Percentiles rank a stretch among this genome's conserved stretches.
phyloP scores from a whole-genome alignment of 2,797 vertebrate genomes.

The Carduelis carduelis region DNA sequence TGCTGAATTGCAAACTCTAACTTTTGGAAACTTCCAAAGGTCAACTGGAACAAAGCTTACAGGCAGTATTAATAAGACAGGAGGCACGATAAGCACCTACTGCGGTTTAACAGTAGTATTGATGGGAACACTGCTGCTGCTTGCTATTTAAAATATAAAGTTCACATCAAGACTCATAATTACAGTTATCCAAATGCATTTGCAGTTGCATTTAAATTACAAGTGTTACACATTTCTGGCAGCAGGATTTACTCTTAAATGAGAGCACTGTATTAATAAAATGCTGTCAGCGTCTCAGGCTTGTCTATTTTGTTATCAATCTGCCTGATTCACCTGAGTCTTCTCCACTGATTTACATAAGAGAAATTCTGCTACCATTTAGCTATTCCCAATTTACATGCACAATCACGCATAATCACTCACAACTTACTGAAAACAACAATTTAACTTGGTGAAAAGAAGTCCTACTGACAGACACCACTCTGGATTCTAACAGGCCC shows the following conservation, averaged over 20 bases:
- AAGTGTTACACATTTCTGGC: background rate
- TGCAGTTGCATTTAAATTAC: background rate
- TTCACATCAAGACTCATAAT: background rate
- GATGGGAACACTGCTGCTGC: background rate
- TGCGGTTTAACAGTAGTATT: background rate
- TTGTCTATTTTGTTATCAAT: background rate
- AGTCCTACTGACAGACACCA: background rate
- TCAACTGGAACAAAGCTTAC: constrained; percentile 40
- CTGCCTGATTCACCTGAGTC: background rate
- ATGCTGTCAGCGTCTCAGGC: background rate
- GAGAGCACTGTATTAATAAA: background rate
- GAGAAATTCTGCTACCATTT: background rate
- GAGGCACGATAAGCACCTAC: background rate
- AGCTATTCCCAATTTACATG: background rate
- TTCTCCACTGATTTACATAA: background rate
- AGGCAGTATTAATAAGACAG: background rate
- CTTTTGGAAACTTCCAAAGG: constrained; percentile 50
- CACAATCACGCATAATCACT: background rate
- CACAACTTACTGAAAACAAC: background rate
- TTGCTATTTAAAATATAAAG: background rate
- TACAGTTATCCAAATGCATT: background rate
- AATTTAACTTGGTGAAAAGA: background rate
- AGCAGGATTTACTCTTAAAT: background rate
- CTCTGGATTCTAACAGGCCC: background rate
- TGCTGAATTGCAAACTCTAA: constrained; percentile 40